phyloP scores from a whole-genome alignment of 1,140 invertebrate species.

The Hypothenemus hampei region DNA sequence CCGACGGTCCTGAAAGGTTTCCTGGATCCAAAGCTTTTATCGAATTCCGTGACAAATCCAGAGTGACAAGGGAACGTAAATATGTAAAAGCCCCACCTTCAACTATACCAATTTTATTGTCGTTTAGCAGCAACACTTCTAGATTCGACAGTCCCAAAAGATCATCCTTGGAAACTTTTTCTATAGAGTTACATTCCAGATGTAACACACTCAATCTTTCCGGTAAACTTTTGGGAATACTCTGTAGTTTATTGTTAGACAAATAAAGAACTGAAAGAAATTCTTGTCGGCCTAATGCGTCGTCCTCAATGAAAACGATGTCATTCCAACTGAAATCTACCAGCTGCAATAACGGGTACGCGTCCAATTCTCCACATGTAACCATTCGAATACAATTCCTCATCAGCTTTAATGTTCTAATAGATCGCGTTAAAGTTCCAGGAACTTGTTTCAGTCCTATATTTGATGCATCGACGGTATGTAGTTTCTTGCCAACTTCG shows the following conservation, averaged over 20 bases:
- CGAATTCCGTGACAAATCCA: conserved; percentile 76
- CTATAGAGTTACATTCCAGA: conserved; percentile 59
- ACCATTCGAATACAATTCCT: conserved; percentile 63
- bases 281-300: conserved; percentile 77
- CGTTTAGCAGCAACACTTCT: conserved; percentile 62
- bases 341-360: conserved; percentile 76
- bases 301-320: conserved; percentile 74
- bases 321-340: conserved; percentile 77
- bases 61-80: conserved; percentile 57
- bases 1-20: conserved; percentile 60
- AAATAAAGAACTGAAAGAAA: conserved; percentile 73
- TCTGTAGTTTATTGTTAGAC: conserved; percentile 65
- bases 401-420: conserved; percentile 70
- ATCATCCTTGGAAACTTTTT: conserved; percentile 57
- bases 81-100: conserved; percentile 63
- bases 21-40: conserved; percentile 60
- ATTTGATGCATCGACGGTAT: conserved; percentile 76
- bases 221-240: conserved; percentile 63
- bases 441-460: conserved; percentile 76
- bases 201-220: conserved; percentile 57
- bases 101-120: conserved; percentile 62
- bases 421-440: conserved; percentile 75
- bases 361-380: conserved; percentile 79
- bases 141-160: conserved; percentile 66
- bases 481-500: conserved; percentile 62